Evolutionary conservation across 1,140 invertebrate genomes (phyloP).

Genomic region (Eulimnadia texana): DNA sequence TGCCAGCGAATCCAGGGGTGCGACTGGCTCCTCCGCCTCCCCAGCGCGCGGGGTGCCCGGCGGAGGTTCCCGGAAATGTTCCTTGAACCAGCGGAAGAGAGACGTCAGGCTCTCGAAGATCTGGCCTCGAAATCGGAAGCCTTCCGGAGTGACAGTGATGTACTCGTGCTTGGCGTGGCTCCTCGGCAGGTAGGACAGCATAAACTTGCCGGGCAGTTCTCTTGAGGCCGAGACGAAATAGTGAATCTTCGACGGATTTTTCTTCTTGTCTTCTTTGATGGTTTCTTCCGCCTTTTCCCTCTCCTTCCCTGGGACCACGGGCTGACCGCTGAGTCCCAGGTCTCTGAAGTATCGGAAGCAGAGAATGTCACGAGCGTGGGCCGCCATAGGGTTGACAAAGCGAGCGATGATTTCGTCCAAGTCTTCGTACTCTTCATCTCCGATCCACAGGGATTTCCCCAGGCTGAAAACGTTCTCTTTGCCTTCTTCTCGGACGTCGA

Average conservation of each 20-base stretch:
- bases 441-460: slow-evolving; percentile 75
- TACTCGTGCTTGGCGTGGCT: slow-evolving; percentile 76
- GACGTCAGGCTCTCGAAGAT: slow-evolving; percentile 70
- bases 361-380: slow-evolving; percentile 73
- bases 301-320: slow-evolving; percentile 16
- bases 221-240: slow-evolving; percentile 75
- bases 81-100: slow-evolving; percentile 92
- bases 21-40: slow-evolving; percentile 37
- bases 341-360: slow-evolving; percentile 81
- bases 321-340: slow-evolving; percentile 38
- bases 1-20: slow-evolving; percentile 33
- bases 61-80: slow-evolving; percentile 84
- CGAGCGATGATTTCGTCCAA: slow-evolving; percentile 97
- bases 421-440: slow-evolving; percentile 88
- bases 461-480: slow-evolving; percentile 95
- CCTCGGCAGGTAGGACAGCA: slow-evolving; percentile 83
- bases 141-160: slow-evolving; percentile 78
- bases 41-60: slow-evolving; percentile 60
- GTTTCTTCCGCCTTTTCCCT: slow-evolving; percentile 73
- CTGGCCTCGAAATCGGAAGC: slow-evolving; percentile 76
- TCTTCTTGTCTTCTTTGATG: slow-evolving; percentile 69
- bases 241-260: slow-evolving; percentile 74
- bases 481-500: slow-evolving; percentile 86
- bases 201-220: slow-evolving; percentile 85
- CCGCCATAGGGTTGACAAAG: slow-evolving; percentile 90